Evolutionary conservation across 1,140 invertebrate species (phyloP).

Genomic region (Camponotus pennsylvanicus): DNA sequence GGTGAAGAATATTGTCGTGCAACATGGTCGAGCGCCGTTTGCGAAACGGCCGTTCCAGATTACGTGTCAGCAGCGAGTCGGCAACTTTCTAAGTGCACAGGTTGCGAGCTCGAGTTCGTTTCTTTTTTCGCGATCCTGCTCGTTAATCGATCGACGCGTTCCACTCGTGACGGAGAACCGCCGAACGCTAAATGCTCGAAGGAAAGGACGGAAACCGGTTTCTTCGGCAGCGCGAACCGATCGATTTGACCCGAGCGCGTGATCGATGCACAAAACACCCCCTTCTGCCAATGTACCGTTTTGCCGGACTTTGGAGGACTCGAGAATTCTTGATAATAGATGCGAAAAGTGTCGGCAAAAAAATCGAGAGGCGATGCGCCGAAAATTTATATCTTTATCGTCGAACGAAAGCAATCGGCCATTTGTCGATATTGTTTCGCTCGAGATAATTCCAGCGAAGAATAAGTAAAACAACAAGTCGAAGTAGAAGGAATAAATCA

Average conservation of each 20-base stretch:
- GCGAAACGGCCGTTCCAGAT: slow-evolving; percentile 66
- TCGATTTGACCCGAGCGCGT: slow-evolving; percentile 69
- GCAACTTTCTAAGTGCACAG: slow-evolving; percentile 69
- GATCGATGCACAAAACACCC: slow-evolving; percentile 58
- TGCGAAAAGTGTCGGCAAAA: slow-evolving; percentile 37
- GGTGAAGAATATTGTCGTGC: neutral
- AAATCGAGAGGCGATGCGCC: neutral
- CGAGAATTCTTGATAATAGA: neutral
- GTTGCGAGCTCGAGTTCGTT: slow-evolving; percentile 41
- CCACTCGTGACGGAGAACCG: slow-evolving; percentile 64
- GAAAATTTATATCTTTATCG: too few species aligned
- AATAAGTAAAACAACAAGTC: too few species aligned
- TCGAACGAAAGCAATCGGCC: too few species aligned
- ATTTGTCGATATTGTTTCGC: too few species aligned
- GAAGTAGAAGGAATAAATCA: too few species aligned
- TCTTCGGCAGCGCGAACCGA: slow-evolving; percentile 61
- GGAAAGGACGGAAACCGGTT: slow-evolving; percentile 67
- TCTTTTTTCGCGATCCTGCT: slow-evolving; percentile 37
- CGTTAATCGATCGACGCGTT: slow-evolving; percentile 56
- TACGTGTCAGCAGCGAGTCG: slow-evolving; percentile 44
- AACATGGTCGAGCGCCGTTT: slow-evolving; percentile 9
- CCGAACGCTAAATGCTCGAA: slow-evolving; percentile 66
- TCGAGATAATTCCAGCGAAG: too few species aligned
- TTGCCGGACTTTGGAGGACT: slow-evolving; percentile 29
- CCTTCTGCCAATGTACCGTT: slow-evolving; percentile 63